A percentile compares a stretch with the other conserved stretches of the same genome.
Evolutionary conservation across 2,888 invertebrate species (phyloP).

Genomic region (Ecliptopera silaceata): DNA sequence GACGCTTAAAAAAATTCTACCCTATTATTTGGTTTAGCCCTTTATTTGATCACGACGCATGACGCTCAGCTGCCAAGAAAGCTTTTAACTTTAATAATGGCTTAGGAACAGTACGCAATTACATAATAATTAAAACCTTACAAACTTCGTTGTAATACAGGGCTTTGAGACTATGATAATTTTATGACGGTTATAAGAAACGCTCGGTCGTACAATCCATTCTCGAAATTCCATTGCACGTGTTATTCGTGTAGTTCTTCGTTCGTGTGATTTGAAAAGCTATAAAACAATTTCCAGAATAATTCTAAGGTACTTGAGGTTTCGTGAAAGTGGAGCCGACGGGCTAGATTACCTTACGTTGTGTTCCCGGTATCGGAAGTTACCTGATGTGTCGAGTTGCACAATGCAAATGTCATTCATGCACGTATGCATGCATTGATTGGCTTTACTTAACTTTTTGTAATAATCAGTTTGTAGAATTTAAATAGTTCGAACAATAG

Average conservation of each 20-base stretch:
- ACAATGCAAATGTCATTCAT: slow-evolving; percentile 42
- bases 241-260: slow-evolving; percentile 18
- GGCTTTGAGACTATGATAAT: not conserved
- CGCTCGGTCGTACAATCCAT: slow-evolving; percentile 12
- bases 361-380: slow-evolving; percentile 52
- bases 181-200: slow-evolving; percentile 25
- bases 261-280: slow-evolving; percentile 14
- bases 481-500: slow-evolving; percentile 45
- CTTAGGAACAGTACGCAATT: slow-evolving; percentile 34
- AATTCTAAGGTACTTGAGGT: slow-evolving; percentile 27
- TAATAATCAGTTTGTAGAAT: slow-evolving; percentile 34
- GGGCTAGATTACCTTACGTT: slow-evolving; percentile 43
- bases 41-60: slow-evolving; percentile 34
- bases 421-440: slow-evolving; percentile 14
- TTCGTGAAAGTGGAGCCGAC: slow-evolving; percentile 49
- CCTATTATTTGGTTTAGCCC: slow-evolving; percentile 29
- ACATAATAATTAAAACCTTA: slow-evolving; percentile 19
- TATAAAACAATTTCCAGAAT: slow-evolving; percentile 29
- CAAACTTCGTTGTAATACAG: slow-evolving; percentile 16
- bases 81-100: slow-evolving; percentile 48
- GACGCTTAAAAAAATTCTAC: slow-evolving; percentile 27
- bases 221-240: slow-evolving; percentile 17
- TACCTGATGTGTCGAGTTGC: slow-evolving; percentile 44
- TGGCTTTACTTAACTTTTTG: slow-evolving; percentile 28
- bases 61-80: slow-evolving; percentile 34